Conservation (phyloP, 2,797 vertebrate genomes). For the Anguilla anguilla region DNA sequence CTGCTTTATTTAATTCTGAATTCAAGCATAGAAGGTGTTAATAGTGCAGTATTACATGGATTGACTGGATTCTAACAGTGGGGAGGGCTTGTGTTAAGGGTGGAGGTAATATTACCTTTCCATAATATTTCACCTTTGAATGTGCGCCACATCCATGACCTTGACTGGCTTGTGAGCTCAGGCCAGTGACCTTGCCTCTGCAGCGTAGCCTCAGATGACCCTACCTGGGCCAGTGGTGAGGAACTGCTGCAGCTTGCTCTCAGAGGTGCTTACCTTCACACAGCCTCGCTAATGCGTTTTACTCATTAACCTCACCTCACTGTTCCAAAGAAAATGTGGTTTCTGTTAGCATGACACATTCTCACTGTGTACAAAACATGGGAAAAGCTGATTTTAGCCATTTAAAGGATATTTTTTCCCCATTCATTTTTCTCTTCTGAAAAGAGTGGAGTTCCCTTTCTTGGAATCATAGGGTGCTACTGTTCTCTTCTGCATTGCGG, state of each 20-base stretch:
- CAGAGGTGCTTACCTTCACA: not conserved
- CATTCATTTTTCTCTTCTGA: not conserved
- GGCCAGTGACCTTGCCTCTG: not conserved
- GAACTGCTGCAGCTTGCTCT: not conserved
- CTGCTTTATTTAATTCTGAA: too few species aligned
- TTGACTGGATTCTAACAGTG: not conserved
- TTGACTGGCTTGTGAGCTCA: conserved; percentile 3
- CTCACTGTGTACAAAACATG: not conserved
- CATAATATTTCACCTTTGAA: conserved; percentile 6
- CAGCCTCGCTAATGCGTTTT: not conserved
- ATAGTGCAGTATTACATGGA: not conserved
- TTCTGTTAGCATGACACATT: not conserved
- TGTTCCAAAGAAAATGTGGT: not conserved
- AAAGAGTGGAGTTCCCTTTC: not conserved
- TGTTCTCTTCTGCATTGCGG: too few species aligned
- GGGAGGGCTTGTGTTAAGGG: not conserved
- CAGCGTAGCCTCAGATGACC: not conserved
- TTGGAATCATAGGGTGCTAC: not conserved
- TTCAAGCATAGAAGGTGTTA: too few species aligned
- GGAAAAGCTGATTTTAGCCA: not conserved
- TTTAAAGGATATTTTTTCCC: not conserved
- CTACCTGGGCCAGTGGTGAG: not conserved
- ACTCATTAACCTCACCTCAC: not conserved
- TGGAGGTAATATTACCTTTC: not conserved
- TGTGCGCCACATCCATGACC: not conserved